Conservation (phyloP, 2,797 vertebrate species). For the Alexandromys oeconomus region DNA sequence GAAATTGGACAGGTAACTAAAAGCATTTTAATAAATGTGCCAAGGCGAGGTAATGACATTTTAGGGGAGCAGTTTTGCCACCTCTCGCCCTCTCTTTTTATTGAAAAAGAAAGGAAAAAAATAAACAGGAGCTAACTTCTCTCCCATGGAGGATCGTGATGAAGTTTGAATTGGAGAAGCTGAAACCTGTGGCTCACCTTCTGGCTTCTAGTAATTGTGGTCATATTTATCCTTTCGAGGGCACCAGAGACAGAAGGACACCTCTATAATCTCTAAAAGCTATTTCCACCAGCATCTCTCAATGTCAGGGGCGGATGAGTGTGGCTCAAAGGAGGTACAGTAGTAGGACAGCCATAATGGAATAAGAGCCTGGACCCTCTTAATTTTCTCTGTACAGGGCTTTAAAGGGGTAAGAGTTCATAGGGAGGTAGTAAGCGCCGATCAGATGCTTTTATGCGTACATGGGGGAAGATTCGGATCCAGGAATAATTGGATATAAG, state of each 20-base stretch:
- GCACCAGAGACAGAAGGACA: neutral
- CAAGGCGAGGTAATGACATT: conserved; percentile 22
- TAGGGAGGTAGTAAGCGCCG: neutral
- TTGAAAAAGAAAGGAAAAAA: neutral
- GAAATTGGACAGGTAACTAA: conserved; percentile 49
- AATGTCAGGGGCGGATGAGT: too few relatives aligned
- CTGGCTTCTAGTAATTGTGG: neutral
- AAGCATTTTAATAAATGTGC: conserved; percentile 51
- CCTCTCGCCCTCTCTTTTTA: neutral
- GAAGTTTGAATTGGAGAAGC: neutral
- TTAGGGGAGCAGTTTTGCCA: conserved; percentile 30
- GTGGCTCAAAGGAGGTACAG: neutral
- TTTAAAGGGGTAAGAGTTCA: neutral
- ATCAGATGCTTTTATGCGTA: neutral
- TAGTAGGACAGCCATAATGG: neutral
- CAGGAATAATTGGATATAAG: neutral
- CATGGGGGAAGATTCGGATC: neutral
- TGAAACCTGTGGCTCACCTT: neutral
- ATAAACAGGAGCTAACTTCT: neutral
- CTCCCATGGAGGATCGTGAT: neutral
- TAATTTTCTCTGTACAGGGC: neutral
- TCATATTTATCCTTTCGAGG: neutral
- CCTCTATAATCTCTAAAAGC: neutral
- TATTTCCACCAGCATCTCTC: neutral
- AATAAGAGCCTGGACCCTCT: neutral